Evolutionary conservation across 2,797 vertebrate genomes (phyloP), one percentile per base, ranked within the genome.

Genomic region (Eospalax fontanierii): DNA sequence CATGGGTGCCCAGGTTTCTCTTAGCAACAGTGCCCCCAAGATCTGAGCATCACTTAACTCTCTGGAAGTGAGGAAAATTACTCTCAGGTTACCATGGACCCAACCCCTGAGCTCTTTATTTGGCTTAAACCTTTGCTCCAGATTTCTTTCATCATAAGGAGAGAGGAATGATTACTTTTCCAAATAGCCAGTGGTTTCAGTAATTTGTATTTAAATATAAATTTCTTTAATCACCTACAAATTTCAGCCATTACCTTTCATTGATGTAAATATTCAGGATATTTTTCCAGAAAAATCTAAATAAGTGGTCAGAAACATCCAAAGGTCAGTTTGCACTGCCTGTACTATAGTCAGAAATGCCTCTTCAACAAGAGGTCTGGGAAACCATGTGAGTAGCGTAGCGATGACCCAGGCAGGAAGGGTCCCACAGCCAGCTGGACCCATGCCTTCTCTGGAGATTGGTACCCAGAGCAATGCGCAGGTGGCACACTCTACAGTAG

Each of bases 131-230:
- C 54, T 90, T 92, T 59, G 88, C 43, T 38, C 33, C 61, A 81
- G 15, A 46, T 89, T 85, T 88, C 46, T 76, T 90, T 92, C 61
- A 21, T n/a, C 70, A 8, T 63, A 76, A 59, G 11, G 16, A 79
- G 24, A 74, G 40, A 84, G 50, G 1, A 57, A 63, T 24, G 35
- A 21, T 84, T 71, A 75, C 2, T 95, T 83, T 79, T 38, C 83
- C 83, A n/a, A 73, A 68, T 8, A 57, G 28, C 76, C 57, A 81
- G 18, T 87, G 73, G 10, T 89, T 86, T 79, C 57, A 87, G 9
- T 50, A 76, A 33, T 92, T 80, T 70, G 33, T 59, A 65, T 75
- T 92, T 94, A 94, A 90, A 35, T 68, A 33, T 68, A 88, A 94
- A 88, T 81, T 70, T 61, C 59, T 73, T 24, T 89, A 54, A 54